Conservation (phyloP, 1,140 invertebrate genomes). For the Frieseomelitta varia region DNA sequence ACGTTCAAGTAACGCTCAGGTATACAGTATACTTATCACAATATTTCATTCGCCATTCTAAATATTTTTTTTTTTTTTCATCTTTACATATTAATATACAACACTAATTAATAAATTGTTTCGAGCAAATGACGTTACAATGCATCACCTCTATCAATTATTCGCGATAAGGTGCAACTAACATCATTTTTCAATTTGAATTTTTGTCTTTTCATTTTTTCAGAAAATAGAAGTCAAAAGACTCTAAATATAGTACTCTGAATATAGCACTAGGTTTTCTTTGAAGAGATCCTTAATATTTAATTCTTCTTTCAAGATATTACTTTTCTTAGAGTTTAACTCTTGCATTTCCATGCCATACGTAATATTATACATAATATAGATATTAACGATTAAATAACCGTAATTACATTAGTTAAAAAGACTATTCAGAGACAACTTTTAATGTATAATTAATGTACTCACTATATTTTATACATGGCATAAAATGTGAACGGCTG, state of each 20-base stretch:
- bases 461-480: slow-evolving; percentile 22
- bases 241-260: slow-evolving; percentile 28
- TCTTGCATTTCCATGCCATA: neutral
- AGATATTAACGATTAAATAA: slow-evolving; percentile 25
- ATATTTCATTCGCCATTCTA: slow-evolving; percentile 59
- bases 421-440: slow-evolving; percentile 21
- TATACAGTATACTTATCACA: slow-evolving; percentile 71
- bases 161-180: slow-evolving; percentile 23
- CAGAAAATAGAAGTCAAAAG: slow-evolving; percentile 49
- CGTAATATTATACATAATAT: slow-evolving; percentile 1
- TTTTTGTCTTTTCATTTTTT: slow-evolving; percentile 5
- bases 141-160: slow-evolving; percentile 19
- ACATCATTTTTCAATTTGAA: slow-evolving; percentile 9
- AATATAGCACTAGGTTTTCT: slow-evolving; percentile 7
- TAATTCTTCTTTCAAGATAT: slow-evolving; percentile 27
- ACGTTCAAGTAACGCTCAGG: slow-evolving; percentile 51
- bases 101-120: slow-evolving; percentile 50
- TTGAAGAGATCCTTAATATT: slow-evolving; percentile 1
- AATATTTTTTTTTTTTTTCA: slow-evolving; percentile 28
- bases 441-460: slow-evolving; percentile 45
- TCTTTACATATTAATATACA: slow-evolving; percentile 53
- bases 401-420: slow-evolving; percentile 24
- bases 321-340: neutral
- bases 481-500: slow-evolving; percentile 51
- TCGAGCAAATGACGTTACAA: slow-evolving; percentile 33